phyloP scores from a whole-genome alignment of 2,113 vertebrate genomes.

The Plectropomus leopardus region DNA sequence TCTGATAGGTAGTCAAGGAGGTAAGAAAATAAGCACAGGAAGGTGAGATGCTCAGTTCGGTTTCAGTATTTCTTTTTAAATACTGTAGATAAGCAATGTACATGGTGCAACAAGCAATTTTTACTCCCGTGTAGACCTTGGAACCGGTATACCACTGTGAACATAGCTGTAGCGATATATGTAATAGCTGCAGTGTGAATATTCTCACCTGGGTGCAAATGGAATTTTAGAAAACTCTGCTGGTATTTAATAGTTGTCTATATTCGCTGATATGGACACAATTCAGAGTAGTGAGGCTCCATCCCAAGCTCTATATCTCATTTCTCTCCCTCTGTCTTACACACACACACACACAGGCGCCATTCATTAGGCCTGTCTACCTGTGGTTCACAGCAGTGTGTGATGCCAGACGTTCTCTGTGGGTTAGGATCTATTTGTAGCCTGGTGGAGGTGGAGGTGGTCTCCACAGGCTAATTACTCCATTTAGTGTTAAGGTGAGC shows the following conservation, averaged over 20 bases:
- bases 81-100: too few species aligned
- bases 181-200: too few species aligned
- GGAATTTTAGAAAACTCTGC: too few species aligned
- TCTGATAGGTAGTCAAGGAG: too few species aligned
- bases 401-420: conserved; percentile 55
- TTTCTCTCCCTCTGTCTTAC: not conserved
- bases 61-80: too few species aligned
- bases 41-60: too few species aligned
- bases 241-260: not conserved
- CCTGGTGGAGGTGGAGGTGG: conserved; percentile 42
- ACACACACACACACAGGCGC: conserved; percentile 30
- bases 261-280: not conserved
- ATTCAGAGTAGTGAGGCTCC: not conserved
- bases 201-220: too few species aligned
- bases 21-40: too few species aligned
- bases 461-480: conserved; percentile 72
- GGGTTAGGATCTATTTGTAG: conserved; percentile 68
- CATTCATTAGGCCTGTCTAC: conserved; percentile 50
- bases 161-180: too few species aligned
- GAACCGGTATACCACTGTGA: too few species aligned
- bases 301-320: not conserved
- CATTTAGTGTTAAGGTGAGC: conserved; percentile 67
- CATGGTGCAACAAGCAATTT: too few species aligned
- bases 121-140: too few species aligned
- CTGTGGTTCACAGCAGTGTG: conserved; percentile 41